Evolutionary conservation across 2,888 invertebrate species (phyloP), one percentile per base, ranked within the genome.

Genomic region (Hyalella azteca): DNA sequence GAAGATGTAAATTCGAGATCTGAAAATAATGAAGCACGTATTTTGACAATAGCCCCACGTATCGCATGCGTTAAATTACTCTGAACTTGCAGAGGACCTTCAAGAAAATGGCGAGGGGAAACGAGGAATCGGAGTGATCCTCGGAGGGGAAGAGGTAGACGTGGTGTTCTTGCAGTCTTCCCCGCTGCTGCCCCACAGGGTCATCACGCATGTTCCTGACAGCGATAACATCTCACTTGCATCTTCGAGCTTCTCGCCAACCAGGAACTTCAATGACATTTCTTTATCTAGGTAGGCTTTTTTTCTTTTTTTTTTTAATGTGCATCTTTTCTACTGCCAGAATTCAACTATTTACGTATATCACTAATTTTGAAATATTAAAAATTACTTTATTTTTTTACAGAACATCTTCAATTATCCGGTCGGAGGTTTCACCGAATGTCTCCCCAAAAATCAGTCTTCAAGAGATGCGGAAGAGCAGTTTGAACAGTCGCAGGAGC

Each of bases 111-210:
- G 41, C 13, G 49, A 45, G 22, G 49, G 77, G 22, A 75, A 39
- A 32, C 22, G 32, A 60, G 49, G 78, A 5, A 78, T 41, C 41
- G 36, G 45, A 3, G 59, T 41, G 3, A 60, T 73, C 11, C 39
- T 77, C 26, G 54, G 49, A 3, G 73, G 60, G 7, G 81, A 77
- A 54, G 81, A 81, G 50, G 48, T 81, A 7, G 83, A 83, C 26
- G 83, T 83, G 11, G 77, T 83, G 41, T 83, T 80, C 73, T n/a
- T 83, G 26, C 83, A 83, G 77, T 83, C 83, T 3, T 83, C 84
- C 26, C 84, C 84, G 2, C 50, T 84, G 60, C 76, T 82, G 32
- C 80, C 77, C n/a, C 60, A 80, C 32, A 79, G 29, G 26, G 36
- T 80, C 19, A 73, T 75, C 39, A 48, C 77, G 7, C 66, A 48